Evolutionary conservation across 2,113 vertebrate genomes (phyloP), one percentile per base, ranked within the genome.

Genomic region (Myocastor coypus): DNA sequence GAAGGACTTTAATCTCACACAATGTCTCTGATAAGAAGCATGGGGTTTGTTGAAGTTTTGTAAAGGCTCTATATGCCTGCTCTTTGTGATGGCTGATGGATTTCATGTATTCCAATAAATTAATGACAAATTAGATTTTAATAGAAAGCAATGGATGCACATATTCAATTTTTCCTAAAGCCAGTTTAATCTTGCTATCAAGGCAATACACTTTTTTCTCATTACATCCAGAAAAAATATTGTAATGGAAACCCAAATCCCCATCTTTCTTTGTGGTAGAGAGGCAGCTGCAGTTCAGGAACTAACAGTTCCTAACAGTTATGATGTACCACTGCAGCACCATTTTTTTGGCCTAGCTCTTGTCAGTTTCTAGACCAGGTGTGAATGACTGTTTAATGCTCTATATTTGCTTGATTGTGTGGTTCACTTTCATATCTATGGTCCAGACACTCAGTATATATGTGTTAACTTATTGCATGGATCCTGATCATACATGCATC

Each of bases 401-500:
- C 26, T 63, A 26, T 68, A 68, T 83, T 84, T 52, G 40, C 42
- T 69, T 77, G 40, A 81, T 75, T 57, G 37, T 66, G 42, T 84
- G 46, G 11, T 32, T 84, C 14, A 26, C 7, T 30, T 83, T 46
- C 24, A 11, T 52, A 75, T 42, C 7, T 26, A 13, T 7, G 30
- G 7, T 59, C 19, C 71, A 82, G 30, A 42, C 24, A 32, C 17
- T n/a, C 77, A 46, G 17, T 26, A 88, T 26, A 37, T 63, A 55
- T 61, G 34, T 87, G 55, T 57, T 81, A 61, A 71, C 12, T 73
- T 26, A 86, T 59, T 61, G 22, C 52, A 20, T 75, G 68, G 94
- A 73, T 55, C 69, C 42, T 71, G 16, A 26, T 19, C 8, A 20
- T 11, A 24, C 59, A n/a, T 0, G 0, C 0, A 1, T 37, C 8